Evolutionary conservation across 1,140 invertebrate genomes (phyloP), one percentile per base, ranked within the genome.

Genomic region (Scaptomyza montana): DNA sequence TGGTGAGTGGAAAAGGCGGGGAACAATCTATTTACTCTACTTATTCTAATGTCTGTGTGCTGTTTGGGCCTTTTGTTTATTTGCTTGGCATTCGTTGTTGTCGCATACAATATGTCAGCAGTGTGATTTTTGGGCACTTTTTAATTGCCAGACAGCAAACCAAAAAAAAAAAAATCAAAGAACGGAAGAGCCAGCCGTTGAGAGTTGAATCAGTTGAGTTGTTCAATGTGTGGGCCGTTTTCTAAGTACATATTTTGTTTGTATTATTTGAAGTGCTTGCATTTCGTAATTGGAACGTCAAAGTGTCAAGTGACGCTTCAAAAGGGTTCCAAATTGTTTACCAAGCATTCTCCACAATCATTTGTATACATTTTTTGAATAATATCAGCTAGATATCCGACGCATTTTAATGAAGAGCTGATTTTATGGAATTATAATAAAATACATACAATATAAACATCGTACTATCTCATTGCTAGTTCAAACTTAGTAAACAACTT

Each of bases 251-350:
- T 72, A 74, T 72, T 76, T 72, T 82, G 84, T 82, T 82, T 89
- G 75, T 89, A 73, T 87, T 89, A 78, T 66, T 66, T 59, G 60
- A 89, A 87, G 82, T 87, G 82, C 82, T 87, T 89, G 75, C 68
- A 53, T 87, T 89, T 89, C 78, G 84, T 87, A 87, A 87, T 87
- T 89, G 82, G 82, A 87, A 82, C 84, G 82, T 76, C 78, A 80
- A 71, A 86, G 76, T 78, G 75, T 82, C 67, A 86, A 87, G 82
- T 70, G 82, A 73, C 54, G 64, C 74, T 67, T 33, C 21, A 36
- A 81, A 63, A 80, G 57, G 68, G 62, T 62, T 63, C 50, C 60
- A 76, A 74, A 47, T 74, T 56, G 59, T 67, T 62, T 54, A 56
- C 41, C 39, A 59, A 72, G 72, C 72, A 61, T 67, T 68, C 53